Base-by-base conservation (phyloP, 92 coral and sea anemone species). In the Montipora capitata region DNA sequence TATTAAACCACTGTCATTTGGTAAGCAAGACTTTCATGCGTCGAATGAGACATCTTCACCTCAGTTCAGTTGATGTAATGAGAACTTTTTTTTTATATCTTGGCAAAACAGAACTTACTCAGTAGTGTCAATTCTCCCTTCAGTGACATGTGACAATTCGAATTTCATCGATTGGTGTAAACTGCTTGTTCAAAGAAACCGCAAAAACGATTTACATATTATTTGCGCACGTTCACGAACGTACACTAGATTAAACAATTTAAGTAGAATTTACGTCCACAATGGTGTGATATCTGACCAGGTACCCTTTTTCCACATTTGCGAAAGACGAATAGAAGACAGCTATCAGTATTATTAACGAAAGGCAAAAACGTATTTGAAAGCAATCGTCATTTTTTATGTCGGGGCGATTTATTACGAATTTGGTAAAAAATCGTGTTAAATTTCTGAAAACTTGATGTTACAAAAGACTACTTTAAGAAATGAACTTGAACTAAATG, bases 121-220 rank as follows among this genome's bases (percentile, higher is more conserved):
- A 10, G 44, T n/a, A 13, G 9, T 71, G 59, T 27, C 62, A 74
- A 17, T 35, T 68, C 63, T 49, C 20, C 65, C 2, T 20, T 39
- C 5, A 58, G 68, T 40, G 67, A 54, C 83, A 44, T 48, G 54
- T 80, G 41, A 27, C 54, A 72, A 43, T 45, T 83, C 42, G 18
- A 72, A 72, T 83, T 83, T 83, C 87, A 83, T 27, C 62, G 35
- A 62, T 62, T 83, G 73, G 43, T 42, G 20, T 61, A 56, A 81
- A 63, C 56, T 83, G 87, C 87, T 73, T 83, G 79, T 73, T 57
- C 48, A 10, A 62, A 42, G 58, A 42, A 83, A 83, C 87, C 87
- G 87, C 87, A 83, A 72, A 61, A 43, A 43, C 18, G 62, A 71
- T 61, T 83, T 57, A 4, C 79, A 43, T 58, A 35, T 83, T 48